Conservation (phyloP, 2,797 vertebrate genomes). For the Malurus splendens region DNA sequence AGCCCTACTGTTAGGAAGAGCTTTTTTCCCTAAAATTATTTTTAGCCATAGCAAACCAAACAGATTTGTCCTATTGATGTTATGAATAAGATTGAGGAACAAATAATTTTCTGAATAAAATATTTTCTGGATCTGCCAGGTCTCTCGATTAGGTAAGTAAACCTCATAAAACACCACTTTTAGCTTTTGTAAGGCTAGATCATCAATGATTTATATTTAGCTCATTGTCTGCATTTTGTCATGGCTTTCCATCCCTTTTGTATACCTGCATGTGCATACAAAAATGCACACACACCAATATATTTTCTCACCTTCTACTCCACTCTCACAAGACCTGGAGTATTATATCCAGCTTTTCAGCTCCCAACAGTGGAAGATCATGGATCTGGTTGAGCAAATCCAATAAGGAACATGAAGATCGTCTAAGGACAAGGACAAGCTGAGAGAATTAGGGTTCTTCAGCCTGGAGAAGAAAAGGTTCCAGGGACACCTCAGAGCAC, state of each 20-base stretch:
- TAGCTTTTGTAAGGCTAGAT: background rate
- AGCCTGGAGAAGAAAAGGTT: background rate
- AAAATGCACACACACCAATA: background rate
- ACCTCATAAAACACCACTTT: background rate
- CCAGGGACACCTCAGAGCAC: no score
- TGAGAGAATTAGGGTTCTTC: background rate
- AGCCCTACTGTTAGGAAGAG: background rate
- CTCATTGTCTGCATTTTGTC: background rate
- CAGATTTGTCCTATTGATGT: background rate
- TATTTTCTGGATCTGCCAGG: background rate
- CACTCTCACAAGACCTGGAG: fast-evolving
- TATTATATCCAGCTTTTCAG: background rate
- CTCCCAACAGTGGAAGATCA: fast-evolving
- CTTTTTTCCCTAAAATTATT: background rate
- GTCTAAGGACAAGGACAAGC: background rate
- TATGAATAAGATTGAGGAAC: background rate
- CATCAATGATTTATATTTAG: background rate
- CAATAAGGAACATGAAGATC: background rate
- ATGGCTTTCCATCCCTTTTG: background rate
- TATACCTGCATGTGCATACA: background rate
- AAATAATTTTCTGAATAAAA: background rate
- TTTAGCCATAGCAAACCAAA: background rate
- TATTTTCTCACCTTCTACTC: background rate
- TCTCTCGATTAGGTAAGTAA: background rate
- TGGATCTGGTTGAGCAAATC: background rate